phyloP scores from a whole-genome alignment of 1,140 invertebrate species.

The Temnothorax curvispinosus region DNA sequence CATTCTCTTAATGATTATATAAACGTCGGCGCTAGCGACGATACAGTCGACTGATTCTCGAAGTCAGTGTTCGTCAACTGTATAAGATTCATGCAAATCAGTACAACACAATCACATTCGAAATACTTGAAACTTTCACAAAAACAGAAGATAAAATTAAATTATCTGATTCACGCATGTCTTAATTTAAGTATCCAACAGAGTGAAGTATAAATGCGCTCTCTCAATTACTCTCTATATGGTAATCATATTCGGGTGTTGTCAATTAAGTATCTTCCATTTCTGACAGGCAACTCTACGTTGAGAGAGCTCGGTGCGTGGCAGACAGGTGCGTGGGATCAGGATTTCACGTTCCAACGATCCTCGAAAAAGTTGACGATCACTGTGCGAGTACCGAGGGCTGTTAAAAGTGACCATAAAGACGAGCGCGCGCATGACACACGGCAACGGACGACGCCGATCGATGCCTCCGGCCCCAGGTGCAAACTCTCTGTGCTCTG shows the following conservation, averaged over 20 bases:
- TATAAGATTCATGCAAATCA: conserved; percentile 21
- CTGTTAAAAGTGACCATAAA: conserved; percentile 56
- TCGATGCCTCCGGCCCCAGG: conserved; percentile 58
- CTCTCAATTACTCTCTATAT: background rate
- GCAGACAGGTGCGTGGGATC: conserved; percentile 39
- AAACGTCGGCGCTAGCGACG: background rate
- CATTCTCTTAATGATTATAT: conserved; percentile 38
- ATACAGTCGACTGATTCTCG: background rate
- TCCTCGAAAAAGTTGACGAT: conserved; percentile 49
- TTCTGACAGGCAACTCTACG: background rate
- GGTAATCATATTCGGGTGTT: background rate
- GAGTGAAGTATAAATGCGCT: background rate
- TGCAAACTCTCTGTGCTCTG: conserved; percentile 59
- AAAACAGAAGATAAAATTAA: conserved; percentile 15
- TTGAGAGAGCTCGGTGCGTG: background rate
- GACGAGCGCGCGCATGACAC: conserved; percentile 46
- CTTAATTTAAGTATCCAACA: conserved; percentile 3
- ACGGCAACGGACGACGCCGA: conserved; percentile 46
- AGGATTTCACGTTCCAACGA: background rate
- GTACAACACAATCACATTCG: background rate
- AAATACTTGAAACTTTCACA: background rate
- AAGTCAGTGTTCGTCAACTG: conserved; percentile 25
- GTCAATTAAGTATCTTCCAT: background rate
- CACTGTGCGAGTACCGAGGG: conserved; percentile 24
- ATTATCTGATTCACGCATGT: background rate